Evolutionary conservation across 2,888 invertebrate genomes (phyloP), one percentile per base, ranked within the genome.

Genomic region (Matsumyia berberina): DNA sequence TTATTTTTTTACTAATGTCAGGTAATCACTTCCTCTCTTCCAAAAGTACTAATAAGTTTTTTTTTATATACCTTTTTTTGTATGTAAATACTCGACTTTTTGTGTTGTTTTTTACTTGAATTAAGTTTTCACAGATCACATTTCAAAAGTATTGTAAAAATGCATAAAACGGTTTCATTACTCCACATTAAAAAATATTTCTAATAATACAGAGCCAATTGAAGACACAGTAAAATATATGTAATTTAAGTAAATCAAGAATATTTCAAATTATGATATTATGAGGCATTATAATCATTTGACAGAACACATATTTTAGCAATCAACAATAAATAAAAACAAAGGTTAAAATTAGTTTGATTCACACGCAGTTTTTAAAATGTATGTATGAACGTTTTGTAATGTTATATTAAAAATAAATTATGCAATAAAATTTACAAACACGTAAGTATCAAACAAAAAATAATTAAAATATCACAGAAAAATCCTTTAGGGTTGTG

Each of bases 151-250:
- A 62, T 44, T 70, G 33, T 44, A 57, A 39, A 24, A 44, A 64
- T 64, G 15, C 55, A 55, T 55, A 55, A 49, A 74, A 64, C 51
- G 74, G 74, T 74, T 74, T 74, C 74, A 74, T 39, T 51, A 60
- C 60, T 72, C 44, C 55, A 44, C 53, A 74, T 55, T 44, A 64
- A 17, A 37, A 55, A 64, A 15, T 51, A 60, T 31, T 51, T 51
- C 53, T 53, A 53, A 19, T 62, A 31, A 39, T 15, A 49, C 49
- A 33, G 42, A 53, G 60, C 67, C 53, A 53, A 55, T 55, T 55
- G 37, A 66, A 37, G 2, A 42, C 19, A 17, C 42, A 73, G 19
- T 31, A 62, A 42, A 70, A 24, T 39, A 17, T 53, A 62, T 29
- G 19, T 62, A 53, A 62, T 15, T 57, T 51, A 73, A 53, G 29